Evolutionary conservation across 2,797 vertebrate species (phyloP), one percentile per base, ranked within the genome.

Genomic region (Buphagus erythrorhynchus): DNA sequence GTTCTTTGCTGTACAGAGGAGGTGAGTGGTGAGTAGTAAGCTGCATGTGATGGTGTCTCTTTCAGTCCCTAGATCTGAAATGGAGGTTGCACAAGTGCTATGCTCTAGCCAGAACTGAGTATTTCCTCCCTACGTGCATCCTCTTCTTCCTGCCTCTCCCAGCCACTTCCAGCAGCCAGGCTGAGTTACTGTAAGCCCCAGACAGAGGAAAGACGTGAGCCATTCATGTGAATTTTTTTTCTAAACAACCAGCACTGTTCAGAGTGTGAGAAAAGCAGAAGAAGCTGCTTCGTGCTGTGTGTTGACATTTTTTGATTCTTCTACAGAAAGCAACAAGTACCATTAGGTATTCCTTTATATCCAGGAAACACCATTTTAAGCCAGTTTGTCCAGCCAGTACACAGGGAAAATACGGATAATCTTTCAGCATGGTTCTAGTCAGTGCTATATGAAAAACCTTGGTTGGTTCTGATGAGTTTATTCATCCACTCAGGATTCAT

Each of bases 341-440:
- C 38, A 59, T 86, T 94, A 67, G 54, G 59, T 75, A 77, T 21
- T 31, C 11, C 55, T 87, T 77, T 87, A 71, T 75, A 94, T 95
- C 85, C 82, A 90, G 91, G 92, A 97, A 97, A 91, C 75, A 74
- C 29, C 61, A 22, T 88, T 94, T 20, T 69, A 67, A 82, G 67
- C 49, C 68, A 75, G 7, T 82, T 68, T 79, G 25, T 95, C 79
- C 77, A 36, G 65, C 45, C 20, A 79, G 65, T 20, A 48, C 49
- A 19, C 58, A 33, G 77, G 26, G 28, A 79, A 95, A 89, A 84
- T 86, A 86, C 71, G 61, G 90, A 58, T 36, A 2, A 0, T 71
- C 40, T 88, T 95, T 96, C 91, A 80, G 45, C 61, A 42, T 21
- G 45, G 13, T 46, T 71, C 29, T 57, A 26, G 29, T 66, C 46